These are phyloP conservation scores for Bombus waltoni DNA, from an alignment of 1,140 invertebrate genomes.

Conservation along the genomic window DNA sequence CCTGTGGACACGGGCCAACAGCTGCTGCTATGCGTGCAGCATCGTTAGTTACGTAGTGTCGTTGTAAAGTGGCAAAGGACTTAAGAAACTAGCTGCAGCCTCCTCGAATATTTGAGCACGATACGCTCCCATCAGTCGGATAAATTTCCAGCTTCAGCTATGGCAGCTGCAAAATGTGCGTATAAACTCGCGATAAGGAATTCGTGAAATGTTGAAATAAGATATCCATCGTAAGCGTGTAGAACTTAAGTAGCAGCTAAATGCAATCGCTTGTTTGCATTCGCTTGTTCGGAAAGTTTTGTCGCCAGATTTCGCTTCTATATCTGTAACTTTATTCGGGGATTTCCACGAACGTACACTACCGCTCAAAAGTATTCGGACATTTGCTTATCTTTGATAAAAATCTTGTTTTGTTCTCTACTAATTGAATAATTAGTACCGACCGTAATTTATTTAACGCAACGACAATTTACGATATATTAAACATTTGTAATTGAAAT, in stretches of 20 bases:
- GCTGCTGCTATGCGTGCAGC: constrained; percentile 22
- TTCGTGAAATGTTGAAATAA: background rate
- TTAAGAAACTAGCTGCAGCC: constrained; percentile 1
- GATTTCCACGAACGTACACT: background rate
- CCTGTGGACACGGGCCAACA: constrained; percentile 18
- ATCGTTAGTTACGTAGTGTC: background rate
- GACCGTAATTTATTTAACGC: background rate
- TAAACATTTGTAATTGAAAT: background rate
- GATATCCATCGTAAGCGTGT: background rate
- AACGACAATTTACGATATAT: background rate
- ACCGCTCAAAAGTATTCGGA: background rate
- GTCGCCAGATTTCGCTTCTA: background rate
- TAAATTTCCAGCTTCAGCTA: background rate
- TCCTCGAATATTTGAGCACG: constrained; percentile 32
- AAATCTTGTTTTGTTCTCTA: background rate
- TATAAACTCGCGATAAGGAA: constrained; percentile 22
- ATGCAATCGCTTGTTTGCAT: background rate
- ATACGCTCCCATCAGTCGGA: background rate
- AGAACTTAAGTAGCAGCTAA: background rate
- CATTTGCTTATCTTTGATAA: background rate
- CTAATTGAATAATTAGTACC: too few relatives aligned
- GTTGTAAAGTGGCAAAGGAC: background rate
- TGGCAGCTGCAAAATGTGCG: constrained; percentile 30
- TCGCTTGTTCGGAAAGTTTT: background rate
- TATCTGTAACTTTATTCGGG: background rate